phyloP scores from a whole-genome alignment of 2,888 invertebrate genomes.

The Iphiclides podalirius region DNA sequence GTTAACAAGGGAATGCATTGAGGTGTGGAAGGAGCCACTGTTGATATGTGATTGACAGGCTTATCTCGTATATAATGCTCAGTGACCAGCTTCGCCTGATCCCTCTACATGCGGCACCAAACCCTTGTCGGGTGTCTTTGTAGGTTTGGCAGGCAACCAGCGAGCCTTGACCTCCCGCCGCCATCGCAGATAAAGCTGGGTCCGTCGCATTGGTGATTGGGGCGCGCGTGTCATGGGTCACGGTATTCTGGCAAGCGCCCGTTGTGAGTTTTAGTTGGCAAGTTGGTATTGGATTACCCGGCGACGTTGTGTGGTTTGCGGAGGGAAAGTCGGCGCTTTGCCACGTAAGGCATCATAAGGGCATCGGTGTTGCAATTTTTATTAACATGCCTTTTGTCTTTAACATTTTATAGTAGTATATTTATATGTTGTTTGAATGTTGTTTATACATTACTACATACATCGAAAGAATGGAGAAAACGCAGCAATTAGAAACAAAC shows the following conservation, averaged over 20 bases:
- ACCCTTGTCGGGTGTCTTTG: neutral
- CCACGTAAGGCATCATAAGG: slow-evolving; percentile 20
- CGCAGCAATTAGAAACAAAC: too few species aligned
- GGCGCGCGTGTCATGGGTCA: slow-evolving; percentile 28
- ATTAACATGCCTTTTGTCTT: too few species aligned
- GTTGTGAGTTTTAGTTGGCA: slow-evolving; percentile 16
- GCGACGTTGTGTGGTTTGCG: slow-evolving; percentile 16
- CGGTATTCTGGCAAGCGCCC: slow-evolving; percentile 25
- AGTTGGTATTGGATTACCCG: slow-evolving; percentile 29
- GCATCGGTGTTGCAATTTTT: too few species aligned
- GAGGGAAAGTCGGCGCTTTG: slow-evolving; percentile 14
- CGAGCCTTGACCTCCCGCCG: slow-evolving; percentile 15
- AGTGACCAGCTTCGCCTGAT: slow-evolving; percentile 16
- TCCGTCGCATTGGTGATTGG: slow-evolving; percentile 8
- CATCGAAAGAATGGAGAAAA: too few species aligned
- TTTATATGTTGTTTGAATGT: too few species aligned
- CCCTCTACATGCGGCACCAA: neutral
- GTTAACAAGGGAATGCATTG: slow-evolving; percentile 31
- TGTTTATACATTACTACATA: too few species aligned
- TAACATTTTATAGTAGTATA: too few species aligned
- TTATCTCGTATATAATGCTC: slow-evolving; percentile 26
- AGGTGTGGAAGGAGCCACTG: slow-evolving; percentile 32
- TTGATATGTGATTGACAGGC: slow-evolving; percentile 31
- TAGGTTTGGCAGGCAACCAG: slow-evolving; percentile 21
- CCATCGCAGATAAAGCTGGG: slow-evolving; percentile 16